Evolutionary conservation across 2,888 invertebrate species (phyloP), one percentile per base, ranked within the genome.

Genomic region (Ophion slaviceki): DNA sequence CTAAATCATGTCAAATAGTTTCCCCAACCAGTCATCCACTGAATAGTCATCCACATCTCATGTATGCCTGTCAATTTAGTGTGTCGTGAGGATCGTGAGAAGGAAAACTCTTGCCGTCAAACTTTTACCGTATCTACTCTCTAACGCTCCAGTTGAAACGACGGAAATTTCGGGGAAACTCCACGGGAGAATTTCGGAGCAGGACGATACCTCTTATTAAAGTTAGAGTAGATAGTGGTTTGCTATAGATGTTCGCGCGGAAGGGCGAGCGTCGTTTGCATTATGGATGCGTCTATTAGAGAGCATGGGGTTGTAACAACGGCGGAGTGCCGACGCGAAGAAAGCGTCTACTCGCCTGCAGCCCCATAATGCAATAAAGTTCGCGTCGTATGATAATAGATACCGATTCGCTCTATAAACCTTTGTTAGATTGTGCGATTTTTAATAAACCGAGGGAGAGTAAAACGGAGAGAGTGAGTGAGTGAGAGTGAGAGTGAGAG

Each of bases 221-320:
- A 84, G 80, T 84, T 80, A 64, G 32, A 80, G 77, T 67, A 77
- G 76, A 62, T 53, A 53, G 61, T 28, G 59, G 59, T 79, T 68
- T 28, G 78, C 36, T 47, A n/a, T 75, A 62, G 80, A 74, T 36
- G 45, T 32, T 45, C 75, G 36, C 17, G n/a, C 20, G 36, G 7
- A 62, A 66, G 47, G 68, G 59, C 20, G 74, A 78, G 45, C 59
- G 78, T 85, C 79, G 82, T 85, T 82, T 82, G 66, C 79, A 82
- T 82, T 85, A 85, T 82, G 79, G 79, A 85, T 85, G 74, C 75
- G 79, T 82, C 85, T 81, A 85, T 85, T 85, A 85, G 78, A 75
- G 75, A 66, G 75, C 57, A 47, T 28, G 61, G 78, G 68, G 62
- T 57, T 47, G 75, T 14, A 66, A 7, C 64, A 61, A 66, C 36